phyloP scores from a whole-genome alignment of 1,140 invertebrate genomes.

The Musca vetustissima region DNA sequence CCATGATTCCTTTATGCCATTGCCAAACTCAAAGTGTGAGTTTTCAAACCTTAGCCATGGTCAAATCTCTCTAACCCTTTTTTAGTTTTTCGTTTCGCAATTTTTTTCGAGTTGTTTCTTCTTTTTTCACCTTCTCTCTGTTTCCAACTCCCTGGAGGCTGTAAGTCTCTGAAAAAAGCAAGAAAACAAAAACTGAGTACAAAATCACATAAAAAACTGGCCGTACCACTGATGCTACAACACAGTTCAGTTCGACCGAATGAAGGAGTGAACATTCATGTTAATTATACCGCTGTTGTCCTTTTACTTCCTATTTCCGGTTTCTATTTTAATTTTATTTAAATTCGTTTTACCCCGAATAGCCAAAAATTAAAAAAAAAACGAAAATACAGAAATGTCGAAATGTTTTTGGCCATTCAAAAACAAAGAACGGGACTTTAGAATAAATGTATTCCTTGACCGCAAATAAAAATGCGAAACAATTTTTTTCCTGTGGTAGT shows the following conservation, averaged over 20 bases:
- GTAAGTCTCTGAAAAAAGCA: not conserved
- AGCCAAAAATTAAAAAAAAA: too few relatives aligned
- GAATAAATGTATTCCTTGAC: too few relatives aligned
- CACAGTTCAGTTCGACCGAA: not conserved
- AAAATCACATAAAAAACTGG: not conserved
- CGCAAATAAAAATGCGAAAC: too few relatives aligned
- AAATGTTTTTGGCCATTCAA: conserved; percentile 29
- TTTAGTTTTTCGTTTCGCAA: too few relatives aligned
- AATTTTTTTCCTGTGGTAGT: too few relatives aligned
- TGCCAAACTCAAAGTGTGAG: conserved; percentile 8
- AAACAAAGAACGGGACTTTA: conserved; percentile 30
- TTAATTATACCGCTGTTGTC: conserved; percentile 20
- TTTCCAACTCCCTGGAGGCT: conserved; percentile 12
- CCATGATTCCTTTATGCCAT: too few relatives aligned
- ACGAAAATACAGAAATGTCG: conserved; percentile 3
- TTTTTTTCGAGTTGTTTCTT: too few relatives aligned
- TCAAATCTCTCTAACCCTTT: conserved; percentile 20
- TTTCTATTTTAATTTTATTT: conserved; percentile 20
- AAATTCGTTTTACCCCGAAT: not conserved
- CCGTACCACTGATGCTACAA: not conserved
- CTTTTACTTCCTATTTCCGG: conserved; percentile 20
- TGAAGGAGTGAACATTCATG: not conserved
- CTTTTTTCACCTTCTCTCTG: not conserved
- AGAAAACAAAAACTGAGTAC: too few relatives aligned
- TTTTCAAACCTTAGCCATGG: conserved; percentile 23